Evolutionary conservation across 2,888 invertebrate genomes (phyloP).

Genomic region (Tenodera sinensis): DNA sequence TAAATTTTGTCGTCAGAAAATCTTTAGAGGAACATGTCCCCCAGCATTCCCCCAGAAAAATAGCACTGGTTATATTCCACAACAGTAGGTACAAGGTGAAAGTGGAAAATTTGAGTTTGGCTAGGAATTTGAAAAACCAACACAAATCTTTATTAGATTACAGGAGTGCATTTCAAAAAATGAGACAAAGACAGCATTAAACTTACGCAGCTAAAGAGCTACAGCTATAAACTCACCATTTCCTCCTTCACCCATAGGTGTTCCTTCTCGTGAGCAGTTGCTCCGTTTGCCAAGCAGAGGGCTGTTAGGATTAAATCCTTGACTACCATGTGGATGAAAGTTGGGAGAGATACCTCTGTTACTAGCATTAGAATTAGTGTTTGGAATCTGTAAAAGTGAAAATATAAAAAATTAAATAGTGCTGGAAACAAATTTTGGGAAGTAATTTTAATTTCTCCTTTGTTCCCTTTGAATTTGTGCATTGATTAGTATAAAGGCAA

Average conservation of each 20-base stretch:
- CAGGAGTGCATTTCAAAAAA: no score
- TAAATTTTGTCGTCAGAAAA: no score
- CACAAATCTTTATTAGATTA: no score
- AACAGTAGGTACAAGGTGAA: no score
- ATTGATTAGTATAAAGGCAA: background rate
- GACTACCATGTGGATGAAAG: constrained; percentile 15
- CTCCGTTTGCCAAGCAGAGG: constrained; percentile 28
- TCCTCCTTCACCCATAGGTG: constrained; percentile 18
- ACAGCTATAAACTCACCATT: background rate
- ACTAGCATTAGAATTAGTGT: background rate
- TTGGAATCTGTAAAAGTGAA: background rate
- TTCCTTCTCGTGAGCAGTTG: constrained; percentile 28
- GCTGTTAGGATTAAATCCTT: constrained; percentile 26
- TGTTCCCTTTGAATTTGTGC: background rate
- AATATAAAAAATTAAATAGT: background rate
- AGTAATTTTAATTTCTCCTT: background rate
- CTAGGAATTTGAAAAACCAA: no score
- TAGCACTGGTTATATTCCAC: no score
- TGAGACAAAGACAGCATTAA: no score
- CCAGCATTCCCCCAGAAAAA: no score
- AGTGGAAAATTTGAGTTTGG: no score
- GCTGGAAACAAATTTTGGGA: background rate
- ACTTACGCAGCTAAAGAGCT: no score
- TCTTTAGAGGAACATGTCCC: no score
- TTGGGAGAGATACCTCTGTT: constrained; percentile 27